Percentiles rank a stretch among this genome's conserved stretches.
Conservation (phyloP, 2,797 vertebrate genomes). For the Peromyscus melanophrys region DNA sequence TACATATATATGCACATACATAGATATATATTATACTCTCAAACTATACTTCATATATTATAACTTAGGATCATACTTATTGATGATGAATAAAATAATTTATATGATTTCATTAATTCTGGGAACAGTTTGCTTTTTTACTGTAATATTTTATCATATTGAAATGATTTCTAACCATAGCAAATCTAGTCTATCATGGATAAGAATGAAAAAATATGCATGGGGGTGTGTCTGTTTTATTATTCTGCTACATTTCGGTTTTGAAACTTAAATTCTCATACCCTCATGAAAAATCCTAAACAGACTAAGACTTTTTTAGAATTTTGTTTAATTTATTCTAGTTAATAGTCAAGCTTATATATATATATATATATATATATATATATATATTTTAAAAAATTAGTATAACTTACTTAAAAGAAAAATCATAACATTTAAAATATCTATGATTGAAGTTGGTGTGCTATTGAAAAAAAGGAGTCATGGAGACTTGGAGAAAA, state of each 20-base stretch:
- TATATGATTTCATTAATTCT: neutral
- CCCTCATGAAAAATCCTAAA: neutral
- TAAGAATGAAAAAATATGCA: neutral
- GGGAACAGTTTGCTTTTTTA: neutral
- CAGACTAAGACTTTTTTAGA: neutral
- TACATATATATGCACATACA: no score
- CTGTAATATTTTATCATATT: neutral
- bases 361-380: neutral
- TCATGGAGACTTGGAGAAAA: neutral
- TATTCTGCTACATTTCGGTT: neutral
- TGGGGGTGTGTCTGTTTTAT: neutral
- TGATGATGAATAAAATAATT: neutral
- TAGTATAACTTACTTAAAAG: neutral
- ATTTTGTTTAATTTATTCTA: constrained; percentile 16
- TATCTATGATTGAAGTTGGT: neutral
- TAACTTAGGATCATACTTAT: neutral
- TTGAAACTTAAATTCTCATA: constrained; percentile 8
- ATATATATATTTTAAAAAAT: no score
- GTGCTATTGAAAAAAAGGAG: neutral
- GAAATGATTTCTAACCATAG: neutral
- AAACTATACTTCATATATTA: neutral
- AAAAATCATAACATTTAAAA: constrained; percentile 51
- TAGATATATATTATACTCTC: neutral
- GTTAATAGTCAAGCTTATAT: neutral
- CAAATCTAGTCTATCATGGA: neutral